These are phyloP conservation scores for Caenorhabditis doughertyi DNA, from an alignment of 2,888 invertebrate genomes.

Conservation along the genomic window DNA sequence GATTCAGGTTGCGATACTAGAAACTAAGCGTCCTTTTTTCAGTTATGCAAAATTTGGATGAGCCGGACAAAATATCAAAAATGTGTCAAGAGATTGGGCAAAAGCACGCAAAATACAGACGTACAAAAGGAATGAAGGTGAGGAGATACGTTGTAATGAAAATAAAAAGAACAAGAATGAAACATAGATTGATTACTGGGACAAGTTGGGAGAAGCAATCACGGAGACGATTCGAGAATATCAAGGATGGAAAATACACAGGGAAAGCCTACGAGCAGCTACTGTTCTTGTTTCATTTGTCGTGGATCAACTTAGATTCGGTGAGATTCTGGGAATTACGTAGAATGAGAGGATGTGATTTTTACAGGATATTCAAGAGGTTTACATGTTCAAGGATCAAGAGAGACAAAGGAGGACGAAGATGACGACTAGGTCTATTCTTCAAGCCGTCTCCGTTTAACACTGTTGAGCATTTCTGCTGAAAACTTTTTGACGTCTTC, in stretches of 20 bases:
- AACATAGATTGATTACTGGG: conserved; percentile 73
- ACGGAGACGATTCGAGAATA: conserved; percentile 74
- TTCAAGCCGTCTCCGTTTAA: conserved; percentile 57
- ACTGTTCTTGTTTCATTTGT: conserved; percentile 74
- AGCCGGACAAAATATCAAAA: conserved; percentile 65
- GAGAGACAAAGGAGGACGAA: conserved; percentile 55
- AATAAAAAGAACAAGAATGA: conserved; percentile 9
- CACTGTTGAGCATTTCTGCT: no score
- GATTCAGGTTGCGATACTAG: not conserved
- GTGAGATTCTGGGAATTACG: conserved; percentile 21
- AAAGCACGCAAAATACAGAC: conserved; percentile 58
- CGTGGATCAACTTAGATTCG: conserved; percentile 73
- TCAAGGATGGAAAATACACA: conserved; percentile 73
- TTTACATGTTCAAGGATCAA: conserved; percentile 59
- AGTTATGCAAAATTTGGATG: conserved; percentile 71
- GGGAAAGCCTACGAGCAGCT: conserved; percentile 72
- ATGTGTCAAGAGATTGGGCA: conserved; percentile 62
- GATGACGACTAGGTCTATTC: conserved; percentile 33
- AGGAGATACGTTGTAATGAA: not conserved
- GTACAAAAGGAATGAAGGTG: conserved; percentile 61
- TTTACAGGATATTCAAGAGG: conserved; percentile 62
- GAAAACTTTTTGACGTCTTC: conserved; percentile 69
- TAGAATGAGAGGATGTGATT: not conserved
- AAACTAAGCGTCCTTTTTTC: conserved; percentile 4
- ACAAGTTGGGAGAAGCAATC: conserved; percentile 74